These are phyloP conservation scores for Portevinia maculata DNA, from an alignment of 2,888 invertebrate species.

Conservation along the genomic window DNA sequence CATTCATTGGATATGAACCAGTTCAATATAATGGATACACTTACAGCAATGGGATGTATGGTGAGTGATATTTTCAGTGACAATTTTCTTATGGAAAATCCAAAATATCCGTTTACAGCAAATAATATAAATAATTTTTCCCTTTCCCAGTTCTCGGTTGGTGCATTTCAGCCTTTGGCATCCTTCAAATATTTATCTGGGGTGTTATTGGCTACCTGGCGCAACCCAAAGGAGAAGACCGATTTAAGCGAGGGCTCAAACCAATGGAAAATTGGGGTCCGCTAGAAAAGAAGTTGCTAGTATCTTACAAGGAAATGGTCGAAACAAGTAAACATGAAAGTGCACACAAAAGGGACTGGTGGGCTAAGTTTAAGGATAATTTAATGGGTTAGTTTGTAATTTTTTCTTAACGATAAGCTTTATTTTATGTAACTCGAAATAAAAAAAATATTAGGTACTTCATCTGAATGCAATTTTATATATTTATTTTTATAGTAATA, in stretches of 20 bases:
- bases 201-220: conserved; percentile 77
- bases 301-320: conserved; percentile 82
- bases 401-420: too few species aligned
- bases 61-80: too few species aligned
- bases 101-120: too few species aligned
- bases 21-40: conserved; percentile 85
- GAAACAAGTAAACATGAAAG: conserved; percentile 76
- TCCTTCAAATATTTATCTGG: conserved; percentile 83
- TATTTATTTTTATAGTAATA: too few species aligned
- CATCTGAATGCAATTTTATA: too few species aligned
- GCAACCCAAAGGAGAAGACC: conserved; percentile 76
- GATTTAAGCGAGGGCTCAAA: conserved; percentile 79
- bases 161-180: conserved; percentile 83
- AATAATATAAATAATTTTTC: conserved; percentile 17
- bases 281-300: conserved; percentile 80
- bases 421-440: too few species aligned
- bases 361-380: conserved; percentile 80
- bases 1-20: conserved; percentile 85
- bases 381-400: conserved; percentile 61
- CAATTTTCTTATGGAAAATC: too few species aligned
- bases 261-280: conserved; percentile 81
- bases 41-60: conserved; percentile 85
- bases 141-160: conserved; percentile 84
- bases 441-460: too few species aligned
- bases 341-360: conserved; percentile 77